A percentile compares a stretch with the other conserved stretches of the same genome.
These are phyloP conservation scores for Archaeoteleia sp. DNA, from an alignment of 2,888 invertebrate genomes.

Conservation along the genomic window DNA sequence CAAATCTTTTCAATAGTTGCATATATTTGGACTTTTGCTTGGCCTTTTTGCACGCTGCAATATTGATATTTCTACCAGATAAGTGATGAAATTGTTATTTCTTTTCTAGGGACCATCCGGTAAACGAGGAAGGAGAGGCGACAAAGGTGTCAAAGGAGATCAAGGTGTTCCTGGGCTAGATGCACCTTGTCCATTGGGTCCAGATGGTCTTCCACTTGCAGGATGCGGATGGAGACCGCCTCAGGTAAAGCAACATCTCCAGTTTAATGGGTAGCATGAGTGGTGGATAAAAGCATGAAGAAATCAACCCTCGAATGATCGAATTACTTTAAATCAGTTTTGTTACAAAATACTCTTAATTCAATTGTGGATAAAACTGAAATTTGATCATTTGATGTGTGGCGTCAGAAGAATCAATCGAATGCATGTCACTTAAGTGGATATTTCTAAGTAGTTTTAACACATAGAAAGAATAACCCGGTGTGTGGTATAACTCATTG, in stretches of 20 bases:
- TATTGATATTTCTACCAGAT: slow-evolving; percentile 11
- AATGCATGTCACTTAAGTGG: slow-evolving; percentile 10
- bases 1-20: slow-evolving; percentile 34
- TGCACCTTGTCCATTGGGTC: slow-evolving; percentile 98
- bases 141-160: slow-evolving; percentile 94
- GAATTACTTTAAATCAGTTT: no score
- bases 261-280: no score
- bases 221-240: slow-evolving; percentile 96
- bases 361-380: no score
- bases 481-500: slow-evolving; percentile 50
- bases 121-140: slow-evolving; percentile 93
- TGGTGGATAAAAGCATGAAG: no score
- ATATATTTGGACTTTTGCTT: slow-evolving; percentile 61
- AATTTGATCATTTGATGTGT: no score
- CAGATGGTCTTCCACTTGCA: slow-evolving; percentile 95
- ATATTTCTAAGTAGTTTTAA: slow-evolving; percentile 20
- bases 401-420: no score
- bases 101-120: slow-evolving; percentile 87
- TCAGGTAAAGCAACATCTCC: no score
- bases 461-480: slow-evolving; percentile 23
- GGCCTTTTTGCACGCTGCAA: slow-evolving; percentile 69
- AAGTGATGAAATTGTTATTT: not conserved
- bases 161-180: slow-evolving; percentile 98
- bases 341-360: no score
- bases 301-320: no score